Evolutionary conservation across 2,797 vertebrate genomes (phyloP).

Genomic region (Cyprinodon diabolis): DNA sequence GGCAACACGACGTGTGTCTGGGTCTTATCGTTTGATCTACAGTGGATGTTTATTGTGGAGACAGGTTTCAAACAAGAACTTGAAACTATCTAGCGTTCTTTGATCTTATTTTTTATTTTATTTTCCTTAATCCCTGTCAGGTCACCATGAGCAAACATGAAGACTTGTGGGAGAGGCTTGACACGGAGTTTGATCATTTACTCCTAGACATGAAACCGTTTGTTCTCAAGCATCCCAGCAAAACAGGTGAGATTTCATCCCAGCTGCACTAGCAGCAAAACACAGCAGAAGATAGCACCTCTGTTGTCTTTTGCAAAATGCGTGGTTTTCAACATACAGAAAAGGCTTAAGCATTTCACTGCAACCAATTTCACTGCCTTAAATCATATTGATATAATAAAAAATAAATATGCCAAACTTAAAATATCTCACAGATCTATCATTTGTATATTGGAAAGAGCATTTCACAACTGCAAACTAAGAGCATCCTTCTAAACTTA

Average conservation of each 20-base stretch:
- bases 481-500: no score
- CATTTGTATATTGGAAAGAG: no score
- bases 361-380: no score
- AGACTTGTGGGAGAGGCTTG: constrained; percentile 83
- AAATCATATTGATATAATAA: no score
- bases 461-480: no score
- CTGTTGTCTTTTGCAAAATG: neutral
- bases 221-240: constrained; percentile 85
- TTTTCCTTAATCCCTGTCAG: constrained; percentile 1
- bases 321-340: no score
- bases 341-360: no score
- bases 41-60: neutral
- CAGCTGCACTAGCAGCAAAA: neutral
- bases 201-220: constrained; percentile 92
- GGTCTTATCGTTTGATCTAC: neutral
- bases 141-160: constrained; percentile 82
- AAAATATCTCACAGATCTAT: no score
- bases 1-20: neutral
- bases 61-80: neutral
- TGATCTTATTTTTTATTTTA: neutral
- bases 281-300: neutral
- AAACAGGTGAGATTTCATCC: constrained; percentile 80
- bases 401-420: no score
- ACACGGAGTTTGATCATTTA: constrained; percentile 89
- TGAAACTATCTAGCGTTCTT: no score